A percentile compares a stretch with the other conserved stretches of the same genome.
phyloP scores from a whole-genome alignment of 2,797 vertebrate genomes.

The Synaphobranchus kaupii region DNA sequence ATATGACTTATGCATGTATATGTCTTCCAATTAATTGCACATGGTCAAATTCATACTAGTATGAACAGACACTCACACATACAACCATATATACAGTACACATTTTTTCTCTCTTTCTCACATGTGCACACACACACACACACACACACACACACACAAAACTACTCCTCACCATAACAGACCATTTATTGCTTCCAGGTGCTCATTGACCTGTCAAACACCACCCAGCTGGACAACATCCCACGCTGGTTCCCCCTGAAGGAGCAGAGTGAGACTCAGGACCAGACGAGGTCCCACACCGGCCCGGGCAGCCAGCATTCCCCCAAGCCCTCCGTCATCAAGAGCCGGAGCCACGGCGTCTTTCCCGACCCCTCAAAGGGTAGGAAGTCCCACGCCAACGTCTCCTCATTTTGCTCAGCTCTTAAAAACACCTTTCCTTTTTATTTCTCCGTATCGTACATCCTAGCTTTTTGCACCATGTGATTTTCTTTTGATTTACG shows the following conservation, averaged over 20 bases:
- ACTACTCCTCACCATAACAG: not conserved
- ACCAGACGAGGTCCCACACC: constrained; percentile 84
- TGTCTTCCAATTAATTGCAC: not conserved
- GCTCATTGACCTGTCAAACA: constrained; percentile 91
- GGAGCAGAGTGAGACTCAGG: constrained; percentile 93
- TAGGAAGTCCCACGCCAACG: constrained; percentile 57
- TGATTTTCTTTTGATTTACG: not conserved
- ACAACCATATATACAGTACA: not conserved
- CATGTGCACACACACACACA: not conserved
- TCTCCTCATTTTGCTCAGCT: not conserved
- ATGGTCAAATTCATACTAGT: not conserved
- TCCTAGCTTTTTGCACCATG: constrained; percentile 27
- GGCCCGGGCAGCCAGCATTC: constrained; percentile 81
- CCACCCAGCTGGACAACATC: constrained; percentile 89
- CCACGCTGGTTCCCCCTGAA: constrained; percentile 92
- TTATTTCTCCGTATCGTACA: constrained; percentile 19
- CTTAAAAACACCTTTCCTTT: constrained; percentile 21
- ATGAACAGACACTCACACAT: not conserved
- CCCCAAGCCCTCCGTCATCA: constrained; percentile 95
- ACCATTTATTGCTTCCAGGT: constrained; percentile 71
- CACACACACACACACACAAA: not conserved
- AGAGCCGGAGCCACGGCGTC: constrained; percentile 97
- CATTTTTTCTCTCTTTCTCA: not conserved
- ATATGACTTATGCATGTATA: not conserved
- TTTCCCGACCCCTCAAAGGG: constrained; percentile 97